phyloP scores from a whole-genome alignment of 2,797 vertebrate species.

The Tapera naevia region DNA sequence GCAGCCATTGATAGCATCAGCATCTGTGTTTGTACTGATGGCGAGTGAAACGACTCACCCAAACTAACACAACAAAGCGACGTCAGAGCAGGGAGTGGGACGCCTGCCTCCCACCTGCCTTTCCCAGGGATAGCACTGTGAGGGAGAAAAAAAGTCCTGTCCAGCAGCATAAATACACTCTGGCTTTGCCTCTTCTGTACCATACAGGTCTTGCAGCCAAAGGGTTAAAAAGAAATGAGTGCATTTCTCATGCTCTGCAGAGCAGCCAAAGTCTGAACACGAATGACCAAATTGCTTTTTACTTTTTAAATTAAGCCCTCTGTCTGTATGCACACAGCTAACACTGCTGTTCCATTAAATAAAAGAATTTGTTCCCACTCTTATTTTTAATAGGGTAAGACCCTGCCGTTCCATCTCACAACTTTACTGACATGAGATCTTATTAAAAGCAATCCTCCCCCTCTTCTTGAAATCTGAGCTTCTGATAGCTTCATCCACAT shows the following conservation, averaged over 20 bases:
- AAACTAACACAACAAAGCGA: neutral
- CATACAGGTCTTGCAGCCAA: neutral
- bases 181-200: neutral
- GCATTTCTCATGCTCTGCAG: neutral
- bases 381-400: conserved; percentile 61
- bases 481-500: conserved; percentile 16
- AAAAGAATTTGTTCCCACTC: conserved; percentile 48
- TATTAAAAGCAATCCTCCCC: conserved; percentile 28
- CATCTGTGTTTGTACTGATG: conserved; percentile 7
- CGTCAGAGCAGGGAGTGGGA: neutral
- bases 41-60: neutral
- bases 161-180: neutral
- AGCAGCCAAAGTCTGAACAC: conserved; percentile 34
- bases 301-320: conserved; percentile 62
- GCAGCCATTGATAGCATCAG: neutral
- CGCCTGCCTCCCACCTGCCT: neutral
- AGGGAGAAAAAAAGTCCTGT: neutral
- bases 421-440: conserved; percentile 50
- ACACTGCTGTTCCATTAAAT: conserved; percentile 53
- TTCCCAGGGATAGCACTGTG: fast-evolving
- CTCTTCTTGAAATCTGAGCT: conserved; percentile 28
- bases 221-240: conserved; percentile 39
- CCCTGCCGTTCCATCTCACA: conserved; percentile 21
- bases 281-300: conserved; percentile 66
- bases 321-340: neutral